phyloP scores from a whole-genome alignment of 2,113 vertebrate genomes.

The Noctilio leporinus region DNA sequence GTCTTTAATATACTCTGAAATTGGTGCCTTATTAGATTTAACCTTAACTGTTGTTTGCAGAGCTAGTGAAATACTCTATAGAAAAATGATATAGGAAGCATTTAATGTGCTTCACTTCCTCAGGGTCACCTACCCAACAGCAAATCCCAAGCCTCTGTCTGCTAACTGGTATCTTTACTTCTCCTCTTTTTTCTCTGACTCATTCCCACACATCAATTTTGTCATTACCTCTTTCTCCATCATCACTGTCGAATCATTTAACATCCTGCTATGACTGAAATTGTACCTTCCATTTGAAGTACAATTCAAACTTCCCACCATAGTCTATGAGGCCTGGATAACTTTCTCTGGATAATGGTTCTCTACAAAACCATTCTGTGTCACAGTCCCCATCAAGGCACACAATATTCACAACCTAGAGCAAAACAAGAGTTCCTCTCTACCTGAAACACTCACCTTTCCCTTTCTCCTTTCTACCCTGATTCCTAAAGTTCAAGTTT shows the following conservation, averaged over 20 bases:
- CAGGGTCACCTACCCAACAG: background rate
- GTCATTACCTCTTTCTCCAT: background rate
- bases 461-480: background rate
- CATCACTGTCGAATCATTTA: background rate
- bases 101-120: background rate
- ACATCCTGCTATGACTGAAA: background rate
- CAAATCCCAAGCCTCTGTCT: background rate
- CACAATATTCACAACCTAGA: background rate
- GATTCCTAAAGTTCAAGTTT: background rate
- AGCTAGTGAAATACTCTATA: background rate
- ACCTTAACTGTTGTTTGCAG: background rate
- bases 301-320: background rate
- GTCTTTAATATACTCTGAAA: constrained; percentile 1
- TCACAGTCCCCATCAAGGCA: background rate
- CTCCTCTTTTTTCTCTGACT: background rate
- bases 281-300: background rate
- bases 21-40: background rate
- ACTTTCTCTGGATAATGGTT: background rate
- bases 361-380: background rate
- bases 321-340: too few relatives aligned
- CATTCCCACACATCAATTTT: background rate
- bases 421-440: background rate
- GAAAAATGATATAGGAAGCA: background rate
- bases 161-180: background rate
- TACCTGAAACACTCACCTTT: background rate